phyloP scores from a whole-genome alignment of 2,888 invertebrate genomes.

The Ceraclea dissimilis region DNA sequence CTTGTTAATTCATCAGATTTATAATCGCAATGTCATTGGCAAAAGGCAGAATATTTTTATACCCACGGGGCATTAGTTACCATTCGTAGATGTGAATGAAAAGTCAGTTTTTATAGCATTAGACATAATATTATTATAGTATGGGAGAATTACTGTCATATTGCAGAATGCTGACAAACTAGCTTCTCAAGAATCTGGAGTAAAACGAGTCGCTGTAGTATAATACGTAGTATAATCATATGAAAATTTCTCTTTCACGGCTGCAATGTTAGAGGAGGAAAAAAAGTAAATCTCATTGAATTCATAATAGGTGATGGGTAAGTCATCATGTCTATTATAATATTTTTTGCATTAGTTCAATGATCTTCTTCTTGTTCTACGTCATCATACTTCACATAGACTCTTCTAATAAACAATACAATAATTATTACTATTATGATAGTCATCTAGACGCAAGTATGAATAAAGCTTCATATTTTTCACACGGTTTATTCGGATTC shows the following conservation, averaged over 20 bases:
- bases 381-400: background rate
- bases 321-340: too few species aligned
- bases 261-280: background rate
- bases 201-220: background rate
- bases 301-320: background rate
- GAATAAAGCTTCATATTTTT: background rate
- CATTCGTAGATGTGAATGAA: too few species aligned
- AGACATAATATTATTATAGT: too few species aligned
- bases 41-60: too few species aligned
- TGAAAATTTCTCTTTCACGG: background rate
- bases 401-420: background rate
- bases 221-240: background rate
- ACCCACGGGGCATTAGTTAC: too few species aligned
- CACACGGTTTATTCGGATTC: background rate
- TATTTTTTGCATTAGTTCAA: background rate
- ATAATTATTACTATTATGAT: background rate
- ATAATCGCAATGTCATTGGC: too few species aligned
- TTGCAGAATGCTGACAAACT: background rate
- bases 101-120: too few species aligned
- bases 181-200: conserved; percentile 1
- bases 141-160: too few species aligned
- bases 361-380: background rate
- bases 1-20: too few species aligned
- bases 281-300: background rate
- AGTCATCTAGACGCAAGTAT: background rate